phyloP scores from a whole-genome alignment of 2,888 invertebrate species.

The Rhagophthalmus giganteus region DNA sequence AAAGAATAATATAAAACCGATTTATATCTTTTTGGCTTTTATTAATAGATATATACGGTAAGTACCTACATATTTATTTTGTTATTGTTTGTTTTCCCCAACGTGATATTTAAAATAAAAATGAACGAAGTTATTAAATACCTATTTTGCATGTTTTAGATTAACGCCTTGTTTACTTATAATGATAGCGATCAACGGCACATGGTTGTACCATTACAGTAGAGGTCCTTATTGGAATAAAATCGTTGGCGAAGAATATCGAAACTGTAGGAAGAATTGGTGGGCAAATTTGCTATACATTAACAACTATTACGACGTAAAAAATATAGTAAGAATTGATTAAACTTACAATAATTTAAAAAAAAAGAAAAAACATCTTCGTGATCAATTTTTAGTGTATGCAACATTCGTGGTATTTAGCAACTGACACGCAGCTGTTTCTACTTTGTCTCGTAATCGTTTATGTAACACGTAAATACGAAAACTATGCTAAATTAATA shows the following conservation, averaged over 20 bases:
- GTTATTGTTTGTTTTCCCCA: too few relatives aligned
- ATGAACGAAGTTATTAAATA: background rate
- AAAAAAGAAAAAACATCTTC: too few relatives aligned
- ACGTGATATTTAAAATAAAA: too few relatives aligned
- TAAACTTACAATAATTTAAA: background rate
- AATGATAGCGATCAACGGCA: conserved; percentile 37
- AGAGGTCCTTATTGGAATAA: conserved; percentile 43
- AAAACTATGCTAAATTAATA: background rate
- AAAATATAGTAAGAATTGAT: conserved; percentile 39
- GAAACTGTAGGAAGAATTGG: conserved; percentile 42
- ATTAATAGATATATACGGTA: conserved; percentile 20
- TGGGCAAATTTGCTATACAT: conserved; percentile 44
- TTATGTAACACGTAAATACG: background rate
- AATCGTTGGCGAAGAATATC: conserved; percentile 38
- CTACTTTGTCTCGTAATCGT: background rate
- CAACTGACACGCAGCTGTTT: background rate
- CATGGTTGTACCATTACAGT: conserved; percentile 39
- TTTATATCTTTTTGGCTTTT: conserved; percentile 9
- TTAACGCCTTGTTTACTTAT: conserved; percentile 39
- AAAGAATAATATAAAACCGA: conserved; percentile 3
- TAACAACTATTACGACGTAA: conserved; percentile 38
- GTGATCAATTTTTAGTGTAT: background rate
- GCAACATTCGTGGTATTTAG: background rate
- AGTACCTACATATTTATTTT: too few relatives aligned
- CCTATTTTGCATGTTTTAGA: conserved; percentile 33